phyloP scores from a whole-genome alignment of 2,797 vertebrate genomes.

The Microcaecilia unicolor region DNA sequence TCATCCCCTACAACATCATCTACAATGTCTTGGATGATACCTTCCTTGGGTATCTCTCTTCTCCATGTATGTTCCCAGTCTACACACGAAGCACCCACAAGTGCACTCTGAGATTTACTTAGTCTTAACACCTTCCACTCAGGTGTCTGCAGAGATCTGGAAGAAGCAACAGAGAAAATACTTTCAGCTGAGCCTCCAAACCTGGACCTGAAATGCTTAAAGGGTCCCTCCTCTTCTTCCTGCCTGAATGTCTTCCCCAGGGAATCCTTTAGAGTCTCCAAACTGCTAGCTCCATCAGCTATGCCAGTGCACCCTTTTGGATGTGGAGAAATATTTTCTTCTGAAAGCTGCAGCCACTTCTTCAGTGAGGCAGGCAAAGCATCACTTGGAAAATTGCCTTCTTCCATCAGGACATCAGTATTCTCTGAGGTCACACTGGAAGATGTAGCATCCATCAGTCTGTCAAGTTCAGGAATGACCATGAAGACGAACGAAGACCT shows the following conservation, averaged over 20 bases:
- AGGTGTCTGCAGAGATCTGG: background rate
- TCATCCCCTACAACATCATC: constrained; percentile 22
- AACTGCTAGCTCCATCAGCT: background rate
- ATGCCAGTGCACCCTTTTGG: background rate
- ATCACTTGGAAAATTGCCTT: background rate
- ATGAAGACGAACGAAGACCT: too few relatives aligned
- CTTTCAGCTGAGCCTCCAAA: constrained; percentile 11
- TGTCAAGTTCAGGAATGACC: background rate
- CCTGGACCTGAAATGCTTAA: background rate
- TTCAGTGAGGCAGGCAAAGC: background rate
- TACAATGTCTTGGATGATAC: background rate
- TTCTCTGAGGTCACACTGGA: background rate
- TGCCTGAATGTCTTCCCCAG: background rate
- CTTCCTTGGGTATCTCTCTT: background rate
- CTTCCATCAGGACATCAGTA: background rate
- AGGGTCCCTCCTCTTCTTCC: background rate
- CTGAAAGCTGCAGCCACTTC: background rate
- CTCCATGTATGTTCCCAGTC: background rate
- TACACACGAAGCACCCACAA: background rate
- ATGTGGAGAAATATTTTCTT: background rate
- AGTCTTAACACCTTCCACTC: constrained; percentile 2
- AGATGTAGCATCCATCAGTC: background rate
- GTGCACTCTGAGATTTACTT: background rate
- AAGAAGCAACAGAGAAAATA: background rate
- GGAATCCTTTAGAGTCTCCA: background rate